A percentile compares a stretch with the other conserved stretches of the same genome.
Evolutionary conservation across 2,113 vertebrate genomes (phyloP).

Genomic region (Pangasianodon gigas): DNA sequence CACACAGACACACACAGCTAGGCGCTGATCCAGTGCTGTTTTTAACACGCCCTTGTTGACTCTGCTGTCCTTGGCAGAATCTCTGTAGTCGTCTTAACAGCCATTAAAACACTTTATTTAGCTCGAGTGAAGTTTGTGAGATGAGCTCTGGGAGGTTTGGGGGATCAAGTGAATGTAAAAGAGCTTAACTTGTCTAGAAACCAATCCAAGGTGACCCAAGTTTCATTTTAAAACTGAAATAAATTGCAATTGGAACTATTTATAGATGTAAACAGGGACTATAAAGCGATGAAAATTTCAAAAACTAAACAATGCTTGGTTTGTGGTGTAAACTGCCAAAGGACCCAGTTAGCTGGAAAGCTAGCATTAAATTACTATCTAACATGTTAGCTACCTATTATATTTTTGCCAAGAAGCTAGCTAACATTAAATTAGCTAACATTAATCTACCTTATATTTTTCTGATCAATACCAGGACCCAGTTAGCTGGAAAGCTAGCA

Average conservation of each 20-base stretch:
- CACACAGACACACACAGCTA: neutral
- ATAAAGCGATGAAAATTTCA: neutral
- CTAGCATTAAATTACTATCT: neutral
- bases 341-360: neutral
- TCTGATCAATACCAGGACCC: too few species aligned
- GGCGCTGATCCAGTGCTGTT: neutral
- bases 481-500: too few species aligned
- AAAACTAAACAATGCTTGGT: neutral
- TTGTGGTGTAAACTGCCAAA: neutral
- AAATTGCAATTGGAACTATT: neutral
- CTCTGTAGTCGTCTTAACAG: neutral
- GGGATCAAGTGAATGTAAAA: neutral
- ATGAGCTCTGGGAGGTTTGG: constrained; percentile 13
- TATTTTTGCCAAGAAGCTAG: neutral
- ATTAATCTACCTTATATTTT: too few species aligned
- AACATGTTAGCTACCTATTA: neutral
- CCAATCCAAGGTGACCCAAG: neutral
- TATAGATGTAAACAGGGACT: neutral
- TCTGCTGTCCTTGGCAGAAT: constrained; percentile 10
- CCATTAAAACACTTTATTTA: constrained; percentile 19
- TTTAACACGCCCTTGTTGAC: neutral
- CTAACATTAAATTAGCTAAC: neutral
- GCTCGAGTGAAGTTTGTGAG: neutral
- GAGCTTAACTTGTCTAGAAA: neutral
- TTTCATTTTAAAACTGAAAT: neutral